These are phyloP conservation scores for Heliconius sara DNA, from an alignment of 2,888 invertebrate genomes.

Conservation along the genomic window DNA sequence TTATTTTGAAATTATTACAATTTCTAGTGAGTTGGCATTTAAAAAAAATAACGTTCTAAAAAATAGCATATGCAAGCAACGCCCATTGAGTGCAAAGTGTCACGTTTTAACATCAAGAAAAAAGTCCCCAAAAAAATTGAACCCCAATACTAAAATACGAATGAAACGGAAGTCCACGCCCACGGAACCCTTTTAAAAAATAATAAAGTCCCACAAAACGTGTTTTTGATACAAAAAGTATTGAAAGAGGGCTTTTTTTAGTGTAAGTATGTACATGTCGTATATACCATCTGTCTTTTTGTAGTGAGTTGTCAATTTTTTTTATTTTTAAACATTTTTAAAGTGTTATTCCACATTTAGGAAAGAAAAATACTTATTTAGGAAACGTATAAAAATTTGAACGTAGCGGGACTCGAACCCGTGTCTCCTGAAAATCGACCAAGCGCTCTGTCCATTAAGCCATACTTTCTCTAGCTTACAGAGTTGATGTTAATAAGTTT, in stretches of 20 bases:
- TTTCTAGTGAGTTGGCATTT: background rate
- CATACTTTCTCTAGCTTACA: too few relatives aligned
- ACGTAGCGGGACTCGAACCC: too few relatives aligned
- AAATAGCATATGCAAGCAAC: conserved; percentile 51
- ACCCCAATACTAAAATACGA: conserved; percentile 53
- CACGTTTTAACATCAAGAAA: conserved; percentile 53
- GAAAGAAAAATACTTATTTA: too few relatives aligned
- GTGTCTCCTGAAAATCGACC: too few relatives aligned
- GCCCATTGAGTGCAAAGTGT: conserved; percentile 57
- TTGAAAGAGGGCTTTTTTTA: conserved; percentile 34
- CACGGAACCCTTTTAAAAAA: conserved; percentile 64
- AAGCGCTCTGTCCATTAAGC: too few relatives aligned
- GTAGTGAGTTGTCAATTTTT: conserved; percentile 36
- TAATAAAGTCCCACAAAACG: conserved; percentile 43
- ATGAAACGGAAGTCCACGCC: conserved; percentile 62
- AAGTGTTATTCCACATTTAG: too few relatives aligned
- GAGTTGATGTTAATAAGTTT: background rate
- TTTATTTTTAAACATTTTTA: too few relatives aligned
- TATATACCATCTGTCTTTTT: conserved; percentile 42
- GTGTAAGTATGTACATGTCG: conserved; percentile 30
- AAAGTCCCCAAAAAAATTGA: conserved; percentile 51
- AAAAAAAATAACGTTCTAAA: conserved; percentile 25
- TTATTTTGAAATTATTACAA: too few relatives aligned
- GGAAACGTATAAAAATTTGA: too few relatives aligned
- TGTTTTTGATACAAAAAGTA: conserved; percentile 45